phyloP scores from a whole-genome alignment of 2,888 invertebrate species.

The Neoitamus cyanurus region DNA sequence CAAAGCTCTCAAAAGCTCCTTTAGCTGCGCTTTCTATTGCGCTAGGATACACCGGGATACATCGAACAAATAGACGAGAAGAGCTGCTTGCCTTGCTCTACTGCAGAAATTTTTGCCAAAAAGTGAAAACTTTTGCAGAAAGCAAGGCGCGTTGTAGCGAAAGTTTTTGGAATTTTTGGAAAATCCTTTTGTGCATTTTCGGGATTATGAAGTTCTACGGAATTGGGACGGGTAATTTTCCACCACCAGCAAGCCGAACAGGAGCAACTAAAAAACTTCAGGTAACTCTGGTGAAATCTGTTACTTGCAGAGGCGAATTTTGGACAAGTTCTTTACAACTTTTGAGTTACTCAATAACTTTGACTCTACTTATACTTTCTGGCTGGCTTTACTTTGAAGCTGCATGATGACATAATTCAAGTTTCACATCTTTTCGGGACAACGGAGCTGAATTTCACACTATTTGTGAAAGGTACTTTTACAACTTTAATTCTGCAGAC shows the following conservation, averaged over 20 bases:
- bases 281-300: background rate
- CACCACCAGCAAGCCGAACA: too few relatives aligned
- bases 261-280: too few relatives aligned
- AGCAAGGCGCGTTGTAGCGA: conserved; percentile 43
- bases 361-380: background rate
- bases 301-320: background rate
- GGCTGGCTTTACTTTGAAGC: background rate
- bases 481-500: too few relatives aligned
- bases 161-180: conserved; percentile 44
- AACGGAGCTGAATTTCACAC: too few relatives aligned
- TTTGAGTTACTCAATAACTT: background rate
- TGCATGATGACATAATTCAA: background rate
- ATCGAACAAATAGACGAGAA: background rate
- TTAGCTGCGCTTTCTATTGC: conserved; percentile 16
- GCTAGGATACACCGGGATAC: background rate
- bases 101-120: background rate
- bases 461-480: too few relatives aligned
- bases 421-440: too few relatives aligned
- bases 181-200: conserved; percentile 12
- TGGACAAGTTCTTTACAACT: background rate
- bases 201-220: background rate
- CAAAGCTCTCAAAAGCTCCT: conserved; percentile 25
- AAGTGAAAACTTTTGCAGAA: conserved; percentile 28
- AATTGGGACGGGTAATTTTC: background rate
- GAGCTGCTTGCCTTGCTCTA: too few relatives aligned